phyloP scores from a whole-genome alignment of 2,888 invertebrate species.

The Drosophila subsilvestris region DNA sequence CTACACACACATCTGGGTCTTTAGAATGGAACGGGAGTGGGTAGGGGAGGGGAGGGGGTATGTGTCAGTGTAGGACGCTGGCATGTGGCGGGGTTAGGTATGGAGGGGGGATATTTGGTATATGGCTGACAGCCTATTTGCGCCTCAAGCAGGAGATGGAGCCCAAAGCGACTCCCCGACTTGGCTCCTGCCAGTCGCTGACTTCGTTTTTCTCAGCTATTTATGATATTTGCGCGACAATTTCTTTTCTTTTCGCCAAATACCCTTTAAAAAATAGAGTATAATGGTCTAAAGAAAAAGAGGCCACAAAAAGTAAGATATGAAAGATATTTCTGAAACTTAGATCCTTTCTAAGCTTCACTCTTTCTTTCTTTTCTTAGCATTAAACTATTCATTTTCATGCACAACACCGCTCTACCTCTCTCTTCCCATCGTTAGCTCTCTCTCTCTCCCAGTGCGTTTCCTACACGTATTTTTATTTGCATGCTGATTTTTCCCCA shows the following conservation, averaged over 20 bases:
- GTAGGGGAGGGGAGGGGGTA: slow-evolving; percentile 10
- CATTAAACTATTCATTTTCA: background rate
- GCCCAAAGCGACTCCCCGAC: slow-evolving; percentile 14
- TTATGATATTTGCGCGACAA: slow-evolving; percentile 66
- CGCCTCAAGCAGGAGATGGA: slow-evolving; percentile 51
- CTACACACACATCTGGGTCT: slow-evolving; percentile 54
- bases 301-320: background rate
- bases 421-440: background rate
- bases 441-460: background rate
- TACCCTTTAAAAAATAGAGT: slow-evolving; percentile 28
- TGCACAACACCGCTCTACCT: background rate
- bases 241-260: slow-evolving; percentile 34
- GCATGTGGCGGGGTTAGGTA: background rate
- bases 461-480: slow-evolving; percentile 70
- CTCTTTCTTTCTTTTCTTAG: slow-evolving; percentile 45
- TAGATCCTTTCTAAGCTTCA: slow-evolving; percentile 2
- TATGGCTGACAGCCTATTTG: slow-evolving; percentile 73
- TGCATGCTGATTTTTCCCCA: slow-evolving; percentile 73
- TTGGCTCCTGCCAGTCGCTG: slow-evolving; percentile 72
- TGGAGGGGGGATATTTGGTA: slow-evolving; percentile 33
- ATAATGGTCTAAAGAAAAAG: background rate
- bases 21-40: background rate
- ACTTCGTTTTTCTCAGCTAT: slow-evolving; percentile 66
- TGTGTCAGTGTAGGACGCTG: background rate
- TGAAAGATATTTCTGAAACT: background rate